Evolutionary conservation across 1,140 invertebrate species (phyloP), one percentile per base, ranked within the genome.

Genomic region (Papilio helenus): DNA sequence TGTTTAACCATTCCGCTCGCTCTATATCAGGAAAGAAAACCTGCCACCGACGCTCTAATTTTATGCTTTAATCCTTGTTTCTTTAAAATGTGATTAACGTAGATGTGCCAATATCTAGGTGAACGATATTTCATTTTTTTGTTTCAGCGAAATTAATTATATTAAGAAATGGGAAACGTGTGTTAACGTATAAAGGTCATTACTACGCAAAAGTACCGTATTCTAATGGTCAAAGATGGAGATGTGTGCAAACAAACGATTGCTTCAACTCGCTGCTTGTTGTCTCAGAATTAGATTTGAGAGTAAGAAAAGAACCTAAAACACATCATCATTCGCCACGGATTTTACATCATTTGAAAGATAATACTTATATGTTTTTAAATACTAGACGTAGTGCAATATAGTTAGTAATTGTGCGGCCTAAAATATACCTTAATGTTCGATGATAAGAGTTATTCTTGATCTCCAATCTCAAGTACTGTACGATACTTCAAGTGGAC

Each of bases 171-270:
- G 76, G 76, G 1, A 58, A 61, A 39, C 29, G 44, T 4, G 29
- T 77, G 12, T 61, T 77, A 34, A 77, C 76, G 14, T 65, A 77
- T 7, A 77, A 77, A 77, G 76, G 55, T 14, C 76, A 77, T 77
- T 77, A 46, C 55, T 77, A 77, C 16, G 51, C 23, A 77, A 34
- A 44, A 74, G 44, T 44, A 16, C 55, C 55, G 5, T 12, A 65
- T 26, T 42, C 55, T 7, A 1, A 49, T 55, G 80, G 55, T 10
- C 76, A 42, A 44, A 84, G 84, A 80, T 86, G 84, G 84, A 80
- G 84, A 2, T 86, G 84, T 81, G 83, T 86, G 0, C 78, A 82
- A 18, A 86, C 84, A 5, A 80, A 82, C 18, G 77, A 79, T 20
- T 86, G 84, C 58, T 86, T 72, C 77, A 81, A 78, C 1, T 68